phyloP scores from a whole-genome alignment of 2,888 invertebrate genomes.

The Philereme vetulata region DNA sequence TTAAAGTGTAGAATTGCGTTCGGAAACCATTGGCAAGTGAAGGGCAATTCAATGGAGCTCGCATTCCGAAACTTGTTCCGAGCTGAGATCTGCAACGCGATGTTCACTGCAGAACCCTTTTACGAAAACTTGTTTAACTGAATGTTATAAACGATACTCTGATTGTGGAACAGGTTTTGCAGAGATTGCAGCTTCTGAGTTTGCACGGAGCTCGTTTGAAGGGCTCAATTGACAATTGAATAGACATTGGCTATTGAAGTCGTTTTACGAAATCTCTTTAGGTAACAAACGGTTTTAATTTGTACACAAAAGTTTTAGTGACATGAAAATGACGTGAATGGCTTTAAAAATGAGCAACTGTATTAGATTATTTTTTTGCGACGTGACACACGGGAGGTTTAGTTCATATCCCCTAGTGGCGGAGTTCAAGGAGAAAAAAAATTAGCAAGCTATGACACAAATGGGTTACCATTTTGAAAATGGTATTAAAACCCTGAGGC shows the following conservation, averaged over 20 bases:
- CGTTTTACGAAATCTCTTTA: conserved; percentile 12
- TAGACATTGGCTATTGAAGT: conserved; percentile 33
- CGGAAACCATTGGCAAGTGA: conserved; percentile 38
- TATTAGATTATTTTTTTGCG: no score
- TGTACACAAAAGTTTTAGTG: background rate
- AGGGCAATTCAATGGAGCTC: conserved; percentile 41
- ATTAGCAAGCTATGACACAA: no score
- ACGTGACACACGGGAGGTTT: no score
- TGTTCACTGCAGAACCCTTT: conserved; percentile 64
- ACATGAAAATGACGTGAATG: conserved; percentile 5
- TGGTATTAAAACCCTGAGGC: no score
- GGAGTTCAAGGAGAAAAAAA: no score
- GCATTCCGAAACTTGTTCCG: conserved; percentile 57
- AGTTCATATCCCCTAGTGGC: no score
- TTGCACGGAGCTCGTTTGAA: conserved; percentile 50
- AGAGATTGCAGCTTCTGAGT: conserved; percentile 36
- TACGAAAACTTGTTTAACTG: conserved; percentile 50
- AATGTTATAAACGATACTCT: conserved; percentile 34
- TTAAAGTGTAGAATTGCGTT: conserved; percentile 37
- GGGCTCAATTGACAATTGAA: conserved; percentile 47
- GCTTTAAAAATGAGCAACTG: no score
- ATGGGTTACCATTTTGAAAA: no score
- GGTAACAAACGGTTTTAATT: background rate
- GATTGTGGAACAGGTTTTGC: conserved; percentile 40
- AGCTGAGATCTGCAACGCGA: conserved; percentile 56